Evolutionary conservation across 2,113 vertebrate genomes (phyloP).

Genomic region (Elgaria multicarinata): DNA sequence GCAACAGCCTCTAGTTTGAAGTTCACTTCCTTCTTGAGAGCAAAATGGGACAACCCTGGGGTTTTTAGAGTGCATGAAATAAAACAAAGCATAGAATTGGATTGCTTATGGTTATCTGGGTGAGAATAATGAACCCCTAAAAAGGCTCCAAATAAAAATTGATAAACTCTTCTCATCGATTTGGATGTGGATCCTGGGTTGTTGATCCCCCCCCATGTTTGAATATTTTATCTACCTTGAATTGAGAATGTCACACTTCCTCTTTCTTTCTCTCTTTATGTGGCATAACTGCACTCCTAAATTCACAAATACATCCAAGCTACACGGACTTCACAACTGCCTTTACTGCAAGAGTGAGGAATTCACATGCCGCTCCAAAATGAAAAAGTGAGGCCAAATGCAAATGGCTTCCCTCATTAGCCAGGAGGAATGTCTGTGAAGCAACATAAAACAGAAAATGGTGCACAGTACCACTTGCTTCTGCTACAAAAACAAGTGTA

Average conservation of each 20-base stretch:
- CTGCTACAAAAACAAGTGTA: neutral
- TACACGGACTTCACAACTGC: constrained; percentile 1
- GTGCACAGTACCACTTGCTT: neutral
- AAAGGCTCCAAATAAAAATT: neutral
- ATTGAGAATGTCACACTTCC: neutral
- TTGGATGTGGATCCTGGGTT: too few species aligned
- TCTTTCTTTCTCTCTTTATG: neutral
- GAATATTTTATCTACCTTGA: neutral
- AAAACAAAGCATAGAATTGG: neutral
- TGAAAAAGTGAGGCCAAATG: neutral
- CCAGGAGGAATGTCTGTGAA: constrained; percentile 9
- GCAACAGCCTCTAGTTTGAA: neutral
- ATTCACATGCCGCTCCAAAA: constrained; percentile 25
- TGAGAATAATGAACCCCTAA: neutral
- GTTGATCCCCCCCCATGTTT: too few species aligned
- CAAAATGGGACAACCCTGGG: neutral
- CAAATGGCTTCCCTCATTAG: constrained; percentile 24
- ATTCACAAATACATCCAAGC: constrained; percentile 18
- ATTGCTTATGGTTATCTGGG: neutral
- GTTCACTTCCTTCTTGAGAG: neutral
- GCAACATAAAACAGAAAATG: constrained; percentile 16
- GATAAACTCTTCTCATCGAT: neutral
- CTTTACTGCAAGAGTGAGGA: neutral
- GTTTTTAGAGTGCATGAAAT: neutral
- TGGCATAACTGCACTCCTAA: neutral